Evolutionary conservation across 2,888 invertebrate genomes (phyloP).

Genomic region (Drosophila falleni): DNA sequence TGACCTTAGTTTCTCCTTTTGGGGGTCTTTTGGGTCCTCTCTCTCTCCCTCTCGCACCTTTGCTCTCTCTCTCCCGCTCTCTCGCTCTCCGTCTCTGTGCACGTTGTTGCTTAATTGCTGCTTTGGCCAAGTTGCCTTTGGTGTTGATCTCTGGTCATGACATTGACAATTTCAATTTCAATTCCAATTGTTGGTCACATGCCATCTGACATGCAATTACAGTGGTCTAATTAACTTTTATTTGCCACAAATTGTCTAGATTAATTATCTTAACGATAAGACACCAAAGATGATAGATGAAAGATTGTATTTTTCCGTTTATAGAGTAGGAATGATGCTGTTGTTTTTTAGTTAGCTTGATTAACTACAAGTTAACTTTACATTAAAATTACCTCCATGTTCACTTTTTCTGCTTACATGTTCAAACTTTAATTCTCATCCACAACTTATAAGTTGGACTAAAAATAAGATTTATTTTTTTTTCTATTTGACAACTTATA

Average conservation of each 20-base stretch:
- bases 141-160: slow-evolving; percentile 20
- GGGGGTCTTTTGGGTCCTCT: slow-evolving; percentile 8
- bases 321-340: background rate
- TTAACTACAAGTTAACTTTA: background rate
- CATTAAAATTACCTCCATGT: background rate
- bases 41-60: background rate
- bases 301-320: background rate
- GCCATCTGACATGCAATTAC: slow-evolving; percentile 14
- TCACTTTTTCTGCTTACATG: background rate
- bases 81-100: background rate
- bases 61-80: background rate
- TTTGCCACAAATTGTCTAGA: background rate
- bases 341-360: background rate
- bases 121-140: background rate
- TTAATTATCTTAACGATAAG: slow-evolving; percentile 11
- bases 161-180: slow-evolving; percentile 16
- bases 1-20: slow-evolving; percentile 17
- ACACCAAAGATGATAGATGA: background rate
- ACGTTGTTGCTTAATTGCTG: slow-evolving; percentile 14
- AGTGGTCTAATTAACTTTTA: slow-evolving; percentile 21
- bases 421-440: background rate
- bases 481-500: no score
- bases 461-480: no score
- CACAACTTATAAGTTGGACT: no score
- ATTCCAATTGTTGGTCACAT: slow-evolving; percentile 12